These are phyloP conservation scores for Cyclina sinensis DNA, from an alignment of 1,140 invertebrate genomes.

Conservation along the genomic window DNA sequence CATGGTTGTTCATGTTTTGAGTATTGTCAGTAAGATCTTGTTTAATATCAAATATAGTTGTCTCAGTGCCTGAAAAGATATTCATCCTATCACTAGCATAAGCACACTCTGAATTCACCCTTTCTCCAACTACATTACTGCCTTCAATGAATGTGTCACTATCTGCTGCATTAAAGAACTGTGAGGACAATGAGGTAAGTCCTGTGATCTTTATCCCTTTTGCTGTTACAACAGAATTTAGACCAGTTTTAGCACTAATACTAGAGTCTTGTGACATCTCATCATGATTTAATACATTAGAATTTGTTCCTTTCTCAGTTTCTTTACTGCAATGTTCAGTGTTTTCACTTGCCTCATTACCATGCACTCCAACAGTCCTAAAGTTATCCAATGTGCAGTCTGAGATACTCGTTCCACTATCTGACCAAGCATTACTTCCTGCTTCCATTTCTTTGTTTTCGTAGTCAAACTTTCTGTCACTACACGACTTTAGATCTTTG, in stretches of 20 bases:
- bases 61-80: background rate
- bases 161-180: background rate
- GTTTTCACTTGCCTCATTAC: background rate
- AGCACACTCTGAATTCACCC: background rate
- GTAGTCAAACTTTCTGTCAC: slow-evolving; percentile 21
- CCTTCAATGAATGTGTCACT: background rate
- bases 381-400: slow-evolving; percentile 48
- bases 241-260: slow-evolving; percentile 59
- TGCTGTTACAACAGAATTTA: slow-evolving; percentile 43
- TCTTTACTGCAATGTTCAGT: background rate
- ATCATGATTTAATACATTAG: background rate
- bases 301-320: background rate
- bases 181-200: slow-evolving; percentile 28
- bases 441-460: background rate
- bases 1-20: no score
- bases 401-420: slow-evolving; percentile 55
- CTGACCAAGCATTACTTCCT: slow-evolving; percentile 1
- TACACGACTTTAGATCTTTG: slow-evolving; percentile 37
- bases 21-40: background rate
- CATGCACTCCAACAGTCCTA: background rate
- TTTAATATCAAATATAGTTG: background rate
- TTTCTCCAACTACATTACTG: background rate
- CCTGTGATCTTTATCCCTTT: slow-evolving; percentile 56
- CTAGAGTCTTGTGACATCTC: slow-evolving; percentile 26
- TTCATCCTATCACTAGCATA: background rate